Percentiles rank a stretch among this genome's conserved stretches.
phyloP scores from a whole-genome alignment of 2,888 invertebrate species.

The Hipparchia sbordonii region DNA sequence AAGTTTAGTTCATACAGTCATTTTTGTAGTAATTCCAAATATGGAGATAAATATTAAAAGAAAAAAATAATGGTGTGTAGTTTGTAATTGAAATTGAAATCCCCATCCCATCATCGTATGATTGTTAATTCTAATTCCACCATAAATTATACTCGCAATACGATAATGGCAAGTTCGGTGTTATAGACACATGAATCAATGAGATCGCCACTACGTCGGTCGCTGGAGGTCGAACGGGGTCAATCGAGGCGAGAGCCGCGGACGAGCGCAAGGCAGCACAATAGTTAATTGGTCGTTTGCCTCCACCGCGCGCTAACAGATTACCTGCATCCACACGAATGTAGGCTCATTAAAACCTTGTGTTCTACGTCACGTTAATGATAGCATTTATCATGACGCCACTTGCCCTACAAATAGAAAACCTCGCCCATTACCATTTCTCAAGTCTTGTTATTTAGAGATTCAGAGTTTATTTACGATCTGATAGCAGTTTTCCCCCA shows the following conservation, averaged over 20 bases:
- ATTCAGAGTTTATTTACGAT: neutral
- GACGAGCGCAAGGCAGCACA: conserved; percentile 49
- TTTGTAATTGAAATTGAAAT: too few relatives aligned
- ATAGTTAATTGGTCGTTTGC: conserved; percentile 57
- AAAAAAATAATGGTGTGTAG: too few relatives aligned
- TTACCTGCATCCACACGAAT: conserved; percentile 24
- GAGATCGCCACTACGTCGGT: conserved; percentile 33
- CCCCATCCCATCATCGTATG: too few relatives aligned
- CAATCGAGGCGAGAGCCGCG: conserved; percentile 56
- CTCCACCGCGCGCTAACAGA: conserved; percentile 28
- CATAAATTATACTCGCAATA: neutral
- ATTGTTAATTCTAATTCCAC: too few relatives aligned
- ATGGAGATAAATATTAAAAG: too few relatives aligned
- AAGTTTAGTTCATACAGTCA: too few relatives aligned
- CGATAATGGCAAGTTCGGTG: neutral
- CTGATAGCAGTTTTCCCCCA: neutral
- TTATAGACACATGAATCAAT: conserved; percentile 26
- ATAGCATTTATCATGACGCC: neutral
- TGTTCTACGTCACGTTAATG: neutral
- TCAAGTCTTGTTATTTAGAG: neutral
- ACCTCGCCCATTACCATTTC: conserved; percentile 4
- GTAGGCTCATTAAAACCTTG: conserved; percentile 12
- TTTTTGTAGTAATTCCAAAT: too few relatives aligned
- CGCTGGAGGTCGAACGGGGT: conserved; percentile 52
- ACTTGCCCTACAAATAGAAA: neutral